A percentile compares a stretch with the other conserved stretches of the same genome.
phyloP scores from a whole-genome alignment of 2,113 vertebrate genomes.

The Fulica atra region DNA sequence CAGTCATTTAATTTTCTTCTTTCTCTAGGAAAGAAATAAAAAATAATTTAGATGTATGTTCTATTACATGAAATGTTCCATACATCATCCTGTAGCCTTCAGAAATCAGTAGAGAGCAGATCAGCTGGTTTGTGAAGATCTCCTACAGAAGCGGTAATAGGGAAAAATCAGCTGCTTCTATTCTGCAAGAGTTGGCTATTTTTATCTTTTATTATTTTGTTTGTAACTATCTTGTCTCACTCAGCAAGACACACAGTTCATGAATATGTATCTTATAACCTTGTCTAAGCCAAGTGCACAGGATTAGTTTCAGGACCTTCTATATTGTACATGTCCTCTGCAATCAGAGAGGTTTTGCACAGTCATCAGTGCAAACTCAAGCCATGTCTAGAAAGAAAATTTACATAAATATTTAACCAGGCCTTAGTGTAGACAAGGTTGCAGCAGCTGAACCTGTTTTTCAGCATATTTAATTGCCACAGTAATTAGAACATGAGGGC shows the following conservation, averaged over 20 bases:
- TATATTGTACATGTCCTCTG: background rate
- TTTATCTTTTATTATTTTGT: conserved; percentile 2
- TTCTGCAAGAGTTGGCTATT: background rate
- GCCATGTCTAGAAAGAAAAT: conserved; percentile 63
- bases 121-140: background rate
- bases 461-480: conserved; percentile 57
- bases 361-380: conserved; percentile 46
- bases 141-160: background rate
- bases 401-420: conserved; percentile 55
- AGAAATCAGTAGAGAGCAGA: background rate
- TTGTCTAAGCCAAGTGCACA: background rate
- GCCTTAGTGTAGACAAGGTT: conserved; percentile 6
- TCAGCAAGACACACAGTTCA: background rate
- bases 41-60: background rate
- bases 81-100: background rate
- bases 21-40: background rate
- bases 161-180: background rate
- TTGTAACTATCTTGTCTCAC: background rate
- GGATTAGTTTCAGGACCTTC: conserved; percentile 7
- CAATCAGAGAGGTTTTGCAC: conserved; percentile 1
- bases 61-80: background rate
- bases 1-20: conserved; percentile 5
- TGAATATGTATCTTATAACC: conserved; percentile 6
- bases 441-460: conserved; percentile 48
- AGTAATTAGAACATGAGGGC: conserved; percentile 63